phyloP scores from a whole-genome alignment of 1,140 invertebrate species.

The Polypedilum vanderplanki region DNA sequence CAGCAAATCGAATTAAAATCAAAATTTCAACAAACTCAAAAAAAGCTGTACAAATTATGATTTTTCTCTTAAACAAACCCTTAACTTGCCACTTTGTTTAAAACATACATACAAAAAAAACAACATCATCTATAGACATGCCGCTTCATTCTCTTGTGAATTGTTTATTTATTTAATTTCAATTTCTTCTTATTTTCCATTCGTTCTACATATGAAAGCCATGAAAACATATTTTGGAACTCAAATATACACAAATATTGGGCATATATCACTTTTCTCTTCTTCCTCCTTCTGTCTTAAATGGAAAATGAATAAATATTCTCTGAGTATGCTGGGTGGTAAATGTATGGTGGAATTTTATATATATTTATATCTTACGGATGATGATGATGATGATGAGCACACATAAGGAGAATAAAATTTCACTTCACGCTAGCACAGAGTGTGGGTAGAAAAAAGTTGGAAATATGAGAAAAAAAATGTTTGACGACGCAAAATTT shows the following conservation, averaged over 20 bases:
- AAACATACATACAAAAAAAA: not conserved
- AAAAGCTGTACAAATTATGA: no score
- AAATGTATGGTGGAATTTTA: no score
- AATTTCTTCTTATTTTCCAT: not conserved
- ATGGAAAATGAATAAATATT: not conserved
- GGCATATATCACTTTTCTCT: conserved; percentile 15
- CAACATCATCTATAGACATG: not conserved
- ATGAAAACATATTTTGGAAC: conserved; percentile 14
- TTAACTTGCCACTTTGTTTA: no score
- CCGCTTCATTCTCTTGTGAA: not conserved
- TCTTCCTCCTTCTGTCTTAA: not conserved
- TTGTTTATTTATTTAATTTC: conserved; percentile 8
- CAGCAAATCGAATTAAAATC: no score
- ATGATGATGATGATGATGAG: no score
- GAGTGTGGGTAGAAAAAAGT: not conserved
- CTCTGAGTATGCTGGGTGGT: not conserved
- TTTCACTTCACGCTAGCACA: not conserved
- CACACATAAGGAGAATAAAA: no score
- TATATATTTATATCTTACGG: no score
- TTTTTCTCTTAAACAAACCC: no score
- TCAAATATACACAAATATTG: not conserved
- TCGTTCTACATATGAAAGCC: not conserved
- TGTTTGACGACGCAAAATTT: not conserved
- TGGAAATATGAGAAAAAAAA: not conserved
- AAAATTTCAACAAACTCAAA: no score